Percentiles rank a stretch among this genome's conserved stretches.
These are phyloP conservation scores for Temnothorax unifasciatus DNA, from an alignment of 2,888 invertebrate species.

Conservation along the genomic window DNA sequence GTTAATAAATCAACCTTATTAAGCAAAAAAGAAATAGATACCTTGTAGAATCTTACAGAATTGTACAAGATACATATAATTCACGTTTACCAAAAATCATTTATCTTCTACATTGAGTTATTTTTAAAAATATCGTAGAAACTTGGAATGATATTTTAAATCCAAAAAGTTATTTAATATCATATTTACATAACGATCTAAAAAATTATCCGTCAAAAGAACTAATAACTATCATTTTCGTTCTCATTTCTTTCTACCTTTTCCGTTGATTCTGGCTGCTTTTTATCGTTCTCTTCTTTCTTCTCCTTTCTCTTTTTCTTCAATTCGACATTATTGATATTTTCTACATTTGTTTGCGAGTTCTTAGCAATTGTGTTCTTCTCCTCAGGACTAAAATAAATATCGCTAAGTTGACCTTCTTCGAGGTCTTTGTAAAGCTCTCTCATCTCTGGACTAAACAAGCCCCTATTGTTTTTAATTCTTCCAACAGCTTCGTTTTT, in stretches of 20 bases:
- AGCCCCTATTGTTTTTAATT: not conserved
- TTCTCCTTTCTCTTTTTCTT: not conserved
- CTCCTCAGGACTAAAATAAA: not conserved
- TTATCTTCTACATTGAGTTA: not conserved
- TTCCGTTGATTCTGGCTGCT: not conserved
- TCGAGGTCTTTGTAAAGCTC: not conserved
- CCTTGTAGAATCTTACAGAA: not conserved
- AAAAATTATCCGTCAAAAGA: too few species aligned
- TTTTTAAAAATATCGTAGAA: not conserved
- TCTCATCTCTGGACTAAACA: conserved; percentile 54
- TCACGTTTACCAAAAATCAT: not conserved
- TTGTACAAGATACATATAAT: not conserved
- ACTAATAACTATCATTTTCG: not conserved
- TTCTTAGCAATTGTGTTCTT: not conserved
- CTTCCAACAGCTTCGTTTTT: conserved; percentile 33
- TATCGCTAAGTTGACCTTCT: not conserved
- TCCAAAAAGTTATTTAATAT: conserved; percentile 2
- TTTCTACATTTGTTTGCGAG: not conserved
- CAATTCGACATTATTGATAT: not conserved
- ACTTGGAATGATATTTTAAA: not conserved
- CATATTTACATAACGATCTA: not conserved
- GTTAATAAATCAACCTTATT: not conserved
- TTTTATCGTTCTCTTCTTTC: not conserved
- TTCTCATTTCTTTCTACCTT: not conserved
- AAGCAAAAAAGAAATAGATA: not conserved